A percentile compares a stretch with the other conserved stretches of the same genome.
These are phyloP conservation scores for Pagrus major DNA, from an alignment of 2,113 vertebrate species.

Conservation along the genomic window DNA sequence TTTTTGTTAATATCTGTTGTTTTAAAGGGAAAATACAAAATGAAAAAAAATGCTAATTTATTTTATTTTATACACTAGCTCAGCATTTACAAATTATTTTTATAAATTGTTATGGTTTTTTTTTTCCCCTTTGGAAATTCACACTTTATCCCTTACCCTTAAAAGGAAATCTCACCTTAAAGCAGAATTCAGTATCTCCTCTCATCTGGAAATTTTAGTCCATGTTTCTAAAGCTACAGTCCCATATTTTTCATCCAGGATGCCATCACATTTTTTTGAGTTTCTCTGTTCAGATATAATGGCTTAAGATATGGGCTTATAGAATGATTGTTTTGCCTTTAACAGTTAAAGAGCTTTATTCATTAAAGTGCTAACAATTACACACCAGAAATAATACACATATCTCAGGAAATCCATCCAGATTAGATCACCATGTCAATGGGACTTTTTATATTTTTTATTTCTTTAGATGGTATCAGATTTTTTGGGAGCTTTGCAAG, in stretches of 20 bases:
- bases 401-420: slow-evolving; percentile 73
- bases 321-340: slow-evolving; percentile 29
- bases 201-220: slow-evolving; percentile 15
- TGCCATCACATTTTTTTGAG: not conserved
- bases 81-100: slow-evolving; percentile 81
- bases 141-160: slow-evolving; percentile 18
- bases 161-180: slow-evolving; percentile 29
- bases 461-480: not conserved
- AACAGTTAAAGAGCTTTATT: slow-evolving; percentile 38
- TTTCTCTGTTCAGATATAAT: not conserved
- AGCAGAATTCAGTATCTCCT: slow-evolving; percentile 61
- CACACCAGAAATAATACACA: slow-evolving; percentile 35
- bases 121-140: slow-evolving; percentile 40
- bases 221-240: slow-evolving; percentile 36
- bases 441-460: not conserved
- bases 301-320: not conserved
- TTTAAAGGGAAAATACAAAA: slow-evolving; percentile 56
- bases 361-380: slow-evolving; percentile 21
- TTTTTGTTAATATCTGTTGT: slow-evolving; percentile 69
- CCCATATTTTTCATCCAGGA: slow-evolving; percentile 21
- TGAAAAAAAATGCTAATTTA: slow-evolving; percentile 73
- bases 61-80: slow-evolving; percentile 83
- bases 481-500: slow-evolving; percentile 3
- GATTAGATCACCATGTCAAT: slow-evolving; percentile 31
- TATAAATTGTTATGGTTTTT: slow-evolving; percentile 69